phyloP scores from a whole-genome alignment of 2,113 vertebrate genomes.

The Natator depressus region DNA sequence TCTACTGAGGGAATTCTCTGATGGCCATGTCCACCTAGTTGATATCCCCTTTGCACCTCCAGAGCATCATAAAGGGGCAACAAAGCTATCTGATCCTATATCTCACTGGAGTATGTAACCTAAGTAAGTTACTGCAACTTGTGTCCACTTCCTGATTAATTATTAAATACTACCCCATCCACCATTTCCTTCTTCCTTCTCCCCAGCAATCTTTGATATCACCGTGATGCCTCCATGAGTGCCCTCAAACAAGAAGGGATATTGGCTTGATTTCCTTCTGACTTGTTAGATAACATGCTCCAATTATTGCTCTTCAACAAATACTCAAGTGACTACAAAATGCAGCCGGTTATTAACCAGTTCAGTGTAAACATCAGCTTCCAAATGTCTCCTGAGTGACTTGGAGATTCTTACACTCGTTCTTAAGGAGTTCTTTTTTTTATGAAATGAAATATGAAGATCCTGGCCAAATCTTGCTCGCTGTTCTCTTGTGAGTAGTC shows the following conservation, averaged over 20 bases:
- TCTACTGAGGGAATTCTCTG: background rate
- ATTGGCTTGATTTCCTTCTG: background rate
- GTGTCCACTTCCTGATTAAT: background rate
- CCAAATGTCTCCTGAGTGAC: background rate
- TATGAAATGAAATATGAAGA: background rate
- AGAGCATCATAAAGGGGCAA: background rate
- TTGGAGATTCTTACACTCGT: background rate
- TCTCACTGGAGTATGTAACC: background rate
- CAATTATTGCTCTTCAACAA: background rate
- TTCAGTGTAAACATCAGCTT: background rate
- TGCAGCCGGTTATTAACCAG: background rate
- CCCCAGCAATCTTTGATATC: background rate
- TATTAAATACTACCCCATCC: background rate
- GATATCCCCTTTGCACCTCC: background rate
- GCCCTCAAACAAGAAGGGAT: background rate
- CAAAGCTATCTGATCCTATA: too few relatives aligned
- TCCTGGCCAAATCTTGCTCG: background rate
- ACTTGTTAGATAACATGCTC: background rate
- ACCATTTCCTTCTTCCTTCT: background rate
- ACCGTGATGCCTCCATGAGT: background rate
- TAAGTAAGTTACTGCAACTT: background rate
- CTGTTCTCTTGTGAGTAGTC: background rate
- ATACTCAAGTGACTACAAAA: background rate
- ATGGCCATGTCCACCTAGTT: background rate
- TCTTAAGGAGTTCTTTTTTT: background rate